Evolutionary conservation across 2,888 invertebrate genomes (phyloP).

Genomic region (Drosophila colorata): DNA sequence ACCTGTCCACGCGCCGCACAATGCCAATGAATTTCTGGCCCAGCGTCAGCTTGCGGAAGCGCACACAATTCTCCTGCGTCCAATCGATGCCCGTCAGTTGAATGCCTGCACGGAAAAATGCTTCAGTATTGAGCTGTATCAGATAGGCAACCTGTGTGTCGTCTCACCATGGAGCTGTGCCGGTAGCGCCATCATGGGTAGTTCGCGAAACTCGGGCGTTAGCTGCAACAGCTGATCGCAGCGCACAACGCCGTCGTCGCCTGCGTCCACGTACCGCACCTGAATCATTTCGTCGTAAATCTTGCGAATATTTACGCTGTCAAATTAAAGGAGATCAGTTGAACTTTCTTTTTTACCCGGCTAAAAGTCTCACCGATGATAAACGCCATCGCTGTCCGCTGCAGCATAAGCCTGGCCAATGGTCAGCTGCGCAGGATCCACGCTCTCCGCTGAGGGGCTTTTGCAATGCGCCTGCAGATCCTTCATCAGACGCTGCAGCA

Average conservation of each 20-base stretch:
- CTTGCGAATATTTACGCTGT: slow-evolving; percentile 87
- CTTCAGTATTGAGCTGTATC: neutral
- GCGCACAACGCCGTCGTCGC: slow-evolving; percentile 87
- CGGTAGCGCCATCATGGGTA: slow-evolving; percentile 89
- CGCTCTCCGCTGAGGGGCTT: slow-evolving; percentile 85
- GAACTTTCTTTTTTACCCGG: neutral
- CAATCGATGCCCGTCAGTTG: slow-evolving; percentile 85
- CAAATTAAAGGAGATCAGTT: slow-evolving; percentile 19
- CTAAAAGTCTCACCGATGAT: slow-evolving; percentile 88
- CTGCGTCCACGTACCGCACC: slow-evolving; percentile 89
- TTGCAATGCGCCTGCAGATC: slow-evolving; percentile 88
- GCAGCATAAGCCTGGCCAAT: slow-evolving; percentile 90
- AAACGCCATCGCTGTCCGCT: slow-evolving; percentile 86
- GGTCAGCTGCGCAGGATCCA: slow-evolving; percentile 72
- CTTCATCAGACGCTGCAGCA: slow-evolving; percentile 88
- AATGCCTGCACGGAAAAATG: slow-evolving; percentile 84
- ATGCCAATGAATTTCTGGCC: slow-evolving; percentile 90
- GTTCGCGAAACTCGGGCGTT: slow-evolving; percentile 86
- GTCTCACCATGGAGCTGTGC: slow-evolving; percentile 87
- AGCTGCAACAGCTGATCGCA: slow-evolving; percentile 87
- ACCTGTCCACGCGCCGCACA: slow-evolving; percentile 88
- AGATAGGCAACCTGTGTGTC: too few species aligned
- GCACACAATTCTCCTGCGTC: slow-evolving; percentile 88
- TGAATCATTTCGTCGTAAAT: slow-evolving; percentile 87
- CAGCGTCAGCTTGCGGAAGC: slow-evolving; percentile 90